A percentile compares a stretch with the other conserved stretches of the same genome.
Evolutionary conservation across 2,888 invertebrate species (phyloP).

Genomic region (Ornithoptera priamus): DNA sequence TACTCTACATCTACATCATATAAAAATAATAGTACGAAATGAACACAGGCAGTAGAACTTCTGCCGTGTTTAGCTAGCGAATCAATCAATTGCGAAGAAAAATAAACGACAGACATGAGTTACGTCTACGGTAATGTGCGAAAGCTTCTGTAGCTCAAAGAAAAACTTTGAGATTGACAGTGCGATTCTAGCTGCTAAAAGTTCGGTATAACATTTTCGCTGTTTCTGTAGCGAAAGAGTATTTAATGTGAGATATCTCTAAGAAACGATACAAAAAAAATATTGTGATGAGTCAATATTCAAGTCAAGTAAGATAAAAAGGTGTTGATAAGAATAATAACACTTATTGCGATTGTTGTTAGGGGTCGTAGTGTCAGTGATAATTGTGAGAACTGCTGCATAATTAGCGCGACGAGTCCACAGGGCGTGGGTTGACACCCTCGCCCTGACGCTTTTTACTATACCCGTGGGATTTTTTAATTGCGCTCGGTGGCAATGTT

Average conservation of each 20-base stretch:
- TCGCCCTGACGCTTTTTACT: constrained; percentile 52
- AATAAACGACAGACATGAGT: too few species aligned
- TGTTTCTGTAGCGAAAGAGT: neutral
- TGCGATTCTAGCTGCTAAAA: neutral
- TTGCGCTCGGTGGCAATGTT: constrained; percentile 49
- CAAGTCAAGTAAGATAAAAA: constrained; percentile 15
- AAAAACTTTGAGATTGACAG: too few species aligned
- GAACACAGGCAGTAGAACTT: too few species aligned
- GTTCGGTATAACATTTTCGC: neutral
- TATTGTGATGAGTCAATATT: constrained; percentile 7
- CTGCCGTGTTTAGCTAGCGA: too few species aligned
- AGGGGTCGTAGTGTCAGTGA: constrained; percentile 46
- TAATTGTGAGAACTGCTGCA: constrained; percentile 78
- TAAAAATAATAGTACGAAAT: too few species aligned
- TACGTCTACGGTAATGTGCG: too few species aligned
- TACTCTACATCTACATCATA: too few species aligned
- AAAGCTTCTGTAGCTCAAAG: too few species aligned
- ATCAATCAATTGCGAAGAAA: too few species aligned
- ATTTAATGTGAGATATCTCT: neutral
- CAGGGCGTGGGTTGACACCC: constrained; percentile 71
- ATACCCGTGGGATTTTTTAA: constrained; percentile 74
- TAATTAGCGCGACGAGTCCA: constrained; percentile 74
- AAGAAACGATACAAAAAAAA: neutral
- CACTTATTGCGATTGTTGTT: constrained; percentile 33
- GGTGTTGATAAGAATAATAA: constrained; percentile 19